Evolutionary conservation across 2,888 invertebrate genomes (phyloP), one percentile per base, ranked within the genome.

Genomic region (Aplocera efformata): DNA sequence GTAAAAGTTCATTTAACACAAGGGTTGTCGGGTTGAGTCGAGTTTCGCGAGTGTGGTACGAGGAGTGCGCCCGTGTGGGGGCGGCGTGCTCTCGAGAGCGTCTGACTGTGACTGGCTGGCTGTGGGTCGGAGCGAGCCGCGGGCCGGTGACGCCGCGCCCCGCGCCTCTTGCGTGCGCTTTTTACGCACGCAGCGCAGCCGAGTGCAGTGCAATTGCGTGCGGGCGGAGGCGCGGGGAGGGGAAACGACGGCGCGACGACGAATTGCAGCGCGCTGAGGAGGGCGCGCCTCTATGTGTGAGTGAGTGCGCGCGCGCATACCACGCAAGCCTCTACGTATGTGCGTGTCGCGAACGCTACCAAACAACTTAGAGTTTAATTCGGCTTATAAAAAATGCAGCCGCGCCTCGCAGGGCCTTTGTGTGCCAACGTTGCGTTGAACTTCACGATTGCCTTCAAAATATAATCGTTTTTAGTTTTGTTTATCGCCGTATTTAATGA

Each of bases 181-280:
- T 86, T 85, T 86, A 85, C 85, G 85, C 86, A 84, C 79, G 76
- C 76, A 76, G 69, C 74, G 74, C 73, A 71, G 66, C 76, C 32
- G 79, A 82, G 82, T 83, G 85, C 85, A 86, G 79, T 85, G 86
- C 85, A 86, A 88, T 86, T 86, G 86, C 84, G 83, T 76, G 80
- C 79, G 82, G 79, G 72, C 59, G 72, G 56, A 71, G 62, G 62
- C 57, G 70, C 63, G 70, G 63, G 68, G 57, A 51, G 68, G 60
- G 63, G 41, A 41, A 32, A 32, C 43, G 48, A 59, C 66, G 55
- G 33, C 73, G 72, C 72, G 76, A 66, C 80, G 75, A 88, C 85
- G 86, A 86, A 86, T 85, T 85, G 88, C 86, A 85, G 83, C 81
- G 65, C 74, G 66, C 73, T 70, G 81, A 79, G 83, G 84, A 81